phyloP scores from a whole-genome alignment of 2,797 vertebrate species.

The Odontamblyopus rebecca region DNA sequence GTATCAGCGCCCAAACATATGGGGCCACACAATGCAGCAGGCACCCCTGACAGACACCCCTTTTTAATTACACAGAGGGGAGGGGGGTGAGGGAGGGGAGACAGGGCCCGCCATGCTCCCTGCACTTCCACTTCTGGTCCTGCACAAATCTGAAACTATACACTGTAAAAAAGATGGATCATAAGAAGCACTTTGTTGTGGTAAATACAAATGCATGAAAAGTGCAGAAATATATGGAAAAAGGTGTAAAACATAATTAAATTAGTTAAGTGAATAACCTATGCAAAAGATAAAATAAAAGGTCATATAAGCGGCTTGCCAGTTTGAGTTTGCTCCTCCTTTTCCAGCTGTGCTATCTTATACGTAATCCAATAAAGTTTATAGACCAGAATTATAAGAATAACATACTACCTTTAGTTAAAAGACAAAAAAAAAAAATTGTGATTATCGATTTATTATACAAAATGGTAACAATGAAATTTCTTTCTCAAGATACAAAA shows the following conservation, averaged over 20 bases:
- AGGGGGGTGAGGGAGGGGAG: conserved; percentile 32
- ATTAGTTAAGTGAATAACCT: background rate
- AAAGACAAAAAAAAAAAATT: background rate
- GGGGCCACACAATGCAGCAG: conserved; percentile 94
- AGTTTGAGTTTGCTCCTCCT: background rate
- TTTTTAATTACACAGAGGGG: conserved; percentile 94
- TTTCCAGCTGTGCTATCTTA: background rate
- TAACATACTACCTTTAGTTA: background rate
- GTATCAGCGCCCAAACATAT: conserved; percentile 98
- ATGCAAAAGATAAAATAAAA: background rate
- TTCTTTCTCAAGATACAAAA: background rate
- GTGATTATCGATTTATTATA: background rate
- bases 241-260: background rate
- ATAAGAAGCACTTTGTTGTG: background rate
- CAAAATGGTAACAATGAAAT: background rate
- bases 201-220: background rate
- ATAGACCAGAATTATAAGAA: background rate
- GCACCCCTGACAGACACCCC: conserved; percentile 95
- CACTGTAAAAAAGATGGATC: background rate
- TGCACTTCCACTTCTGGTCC: conserved; percentile 25
- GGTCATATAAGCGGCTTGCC: background rate
- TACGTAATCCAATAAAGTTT: background rate
- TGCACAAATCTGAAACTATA: conserved; percentile 9
- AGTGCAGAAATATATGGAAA: background rate
- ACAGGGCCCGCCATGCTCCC: conserved; percentile 60